Evolutionary conservation across 2,797 vertebrate species (phyloP).

Genomic region (Mormyrops boulengeri): DNA sequence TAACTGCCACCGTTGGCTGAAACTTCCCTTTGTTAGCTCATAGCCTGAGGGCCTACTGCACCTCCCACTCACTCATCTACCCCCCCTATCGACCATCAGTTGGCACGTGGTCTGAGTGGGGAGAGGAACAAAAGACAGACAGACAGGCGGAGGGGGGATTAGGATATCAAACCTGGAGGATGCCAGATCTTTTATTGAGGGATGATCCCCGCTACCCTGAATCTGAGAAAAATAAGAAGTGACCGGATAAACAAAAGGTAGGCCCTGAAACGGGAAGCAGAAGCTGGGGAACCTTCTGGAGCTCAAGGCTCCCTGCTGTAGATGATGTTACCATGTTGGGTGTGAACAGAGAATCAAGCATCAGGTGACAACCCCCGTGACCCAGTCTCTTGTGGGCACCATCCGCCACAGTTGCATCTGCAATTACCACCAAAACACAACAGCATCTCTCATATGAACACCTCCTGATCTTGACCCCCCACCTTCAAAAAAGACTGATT

Average conservation of each 20-base stretch:
- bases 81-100: background rate
- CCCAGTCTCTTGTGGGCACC: background rate
- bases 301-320: background rate
- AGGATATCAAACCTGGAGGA: background rate
- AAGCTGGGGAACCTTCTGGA: background rate
- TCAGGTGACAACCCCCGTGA: background rate
- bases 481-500: background rate
- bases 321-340: background rate
- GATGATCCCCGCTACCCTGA: background rate
- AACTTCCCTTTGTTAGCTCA: background rate
- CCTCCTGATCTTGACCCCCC: background rate
- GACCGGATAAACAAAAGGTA: background rate
- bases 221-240: background rate
- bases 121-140: background rate
- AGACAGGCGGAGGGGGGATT: background rate
- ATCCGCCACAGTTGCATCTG: background rate
- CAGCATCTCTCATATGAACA: background rate
- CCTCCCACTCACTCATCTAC: background rate
- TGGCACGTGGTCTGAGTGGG: background rate
- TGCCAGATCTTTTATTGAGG: background rate
- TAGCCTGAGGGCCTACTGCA: background rate
- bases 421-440: background rate
- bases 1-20: background rate
- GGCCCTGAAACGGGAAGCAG: background rate
- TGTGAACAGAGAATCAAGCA: background rate